These are phyloP conservation scores for Atethmia centrago DNA, from an alignment of 2,888 invertebrate species.

Conservation along the genomic window DNA sequence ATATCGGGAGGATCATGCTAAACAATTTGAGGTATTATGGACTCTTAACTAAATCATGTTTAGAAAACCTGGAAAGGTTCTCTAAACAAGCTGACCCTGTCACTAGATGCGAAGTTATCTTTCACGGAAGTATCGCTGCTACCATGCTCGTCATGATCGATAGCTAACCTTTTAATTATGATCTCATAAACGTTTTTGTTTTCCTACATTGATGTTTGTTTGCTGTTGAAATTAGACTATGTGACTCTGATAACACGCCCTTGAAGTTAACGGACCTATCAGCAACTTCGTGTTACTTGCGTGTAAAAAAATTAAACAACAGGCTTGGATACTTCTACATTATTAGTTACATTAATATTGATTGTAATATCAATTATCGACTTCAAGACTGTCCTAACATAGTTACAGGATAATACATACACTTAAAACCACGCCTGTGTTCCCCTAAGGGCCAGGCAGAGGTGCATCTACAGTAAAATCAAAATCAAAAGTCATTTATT, in stretches of 20 bases:
- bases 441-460: no score
- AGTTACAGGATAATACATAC: not conserved
- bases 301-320: constrained; percentile 9
- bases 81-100: constrained; percentile 31
- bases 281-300: constrained; percentile 16
- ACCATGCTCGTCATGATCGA: constrained; percentile 42
- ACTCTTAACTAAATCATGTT: constrained; percentile 12
- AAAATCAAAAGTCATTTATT: no score
- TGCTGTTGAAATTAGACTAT: constrained; percentile 36
- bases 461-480: no score
- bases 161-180: constrained; percentile 47
- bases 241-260: constrained; percentile 39
- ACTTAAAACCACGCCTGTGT: no score
- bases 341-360: constrained; percentile 13
- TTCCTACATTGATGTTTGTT: constrained; percentile 38
- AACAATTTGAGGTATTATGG: no score
- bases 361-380: not conserved
- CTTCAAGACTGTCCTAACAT: not conserved
- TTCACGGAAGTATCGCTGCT: constrained; percentile 44
- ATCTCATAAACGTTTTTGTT: constrained; percentile 58
- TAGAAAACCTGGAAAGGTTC: constrained; percentile 27
- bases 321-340: not conserved
- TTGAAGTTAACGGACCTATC: constrained; percentile 25
- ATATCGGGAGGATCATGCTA: no score
- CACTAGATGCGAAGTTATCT: constrained; percentile 37